phyloP scores from a whole-genome alignment of 1,140 invertebrate species.

The Sarcophaga peregrina region DNA sequence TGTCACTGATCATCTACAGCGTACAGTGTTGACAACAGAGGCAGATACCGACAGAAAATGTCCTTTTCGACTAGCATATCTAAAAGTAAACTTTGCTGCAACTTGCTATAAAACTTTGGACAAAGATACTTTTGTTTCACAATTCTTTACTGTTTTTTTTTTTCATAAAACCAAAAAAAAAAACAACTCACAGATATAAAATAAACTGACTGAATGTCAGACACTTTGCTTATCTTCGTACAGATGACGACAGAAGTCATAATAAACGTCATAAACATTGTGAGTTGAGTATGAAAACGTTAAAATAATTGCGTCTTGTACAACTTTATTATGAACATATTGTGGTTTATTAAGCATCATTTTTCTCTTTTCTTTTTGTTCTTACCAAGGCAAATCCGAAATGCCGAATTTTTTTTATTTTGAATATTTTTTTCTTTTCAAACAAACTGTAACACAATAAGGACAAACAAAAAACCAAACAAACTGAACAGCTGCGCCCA shows the following conservation, averaged over 20 bases:
- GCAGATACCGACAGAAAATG: no score
- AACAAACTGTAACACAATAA: neutral
- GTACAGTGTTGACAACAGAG: no score
- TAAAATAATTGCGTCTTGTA: neutral
- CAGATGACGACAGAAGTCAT: slow-evolving; percentile 7
- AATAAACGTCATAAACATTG: slow-evolving; percentile 35
- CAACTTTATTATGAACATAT: slow-evolving; percentile 33
- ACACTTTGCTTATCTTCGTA: slow-evolving; percentile 2
- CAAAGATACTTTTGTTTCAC: neutral
- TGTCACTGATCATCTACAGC: no score
- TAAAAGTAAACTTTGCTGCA: no score
- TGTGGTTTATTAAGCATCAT: neutral
- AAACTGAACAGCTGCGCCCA: neutral
- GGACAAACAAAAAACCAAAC: neutral
- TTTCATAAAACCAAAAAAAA: neutral
- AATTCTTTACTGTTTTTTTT: neutral
- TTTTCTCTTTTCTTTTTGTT: no score
- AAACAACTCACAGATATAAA: neutral
- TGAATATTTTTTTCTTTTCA: neutral
- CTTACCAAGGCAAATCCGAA: neutral
- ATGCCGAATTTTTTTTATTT: neutral
- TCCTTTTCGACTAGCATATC: no score
- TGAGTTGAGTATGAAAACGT: slow-evolving; percentile 8
- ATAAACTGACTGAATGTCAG: neutral
- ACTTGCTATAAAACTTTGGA: neutral